Conservation (phyloP, 2,888 invertebrate genomes). For the Epistrophella euchroma region DNA sequence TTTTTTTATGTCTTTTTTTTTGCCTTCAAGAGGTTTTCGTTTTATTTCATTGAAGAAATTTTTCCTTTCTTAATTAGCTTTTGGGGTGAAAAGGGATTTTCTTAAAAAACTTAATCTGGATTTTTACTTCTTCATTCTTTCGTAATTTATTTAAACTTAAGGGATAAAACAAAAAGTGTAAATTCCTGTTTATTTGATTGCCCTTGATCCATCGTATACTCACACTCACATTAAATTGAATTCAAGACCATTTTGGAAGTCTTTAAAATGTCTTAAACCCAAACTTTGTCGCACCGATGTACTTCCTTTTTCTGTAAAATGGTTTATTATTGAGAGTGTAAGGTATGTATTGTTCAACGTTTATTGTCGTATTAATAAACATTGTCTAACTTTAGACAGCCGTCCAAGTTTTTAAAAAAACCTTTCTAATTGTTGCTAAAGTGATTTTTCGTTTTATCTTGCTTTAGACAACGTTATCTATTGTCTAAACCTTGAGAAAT, state of each 20-base stretch:
- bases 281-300: background rate
- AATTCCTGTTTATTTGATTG: conserved; percentile 63
- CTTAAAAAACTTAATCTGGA: conserved; percentile 14
- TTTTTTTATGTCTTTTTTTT: background rate
- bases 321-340: too few species aligned
- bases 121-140: background rate
- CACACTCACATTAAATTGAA: conserved; percentile 9
- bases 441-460: too few species aligned
- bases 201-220: conserved; percentile 19
- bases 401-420: too few species aligned
- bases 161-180: conserved; percentile 43
- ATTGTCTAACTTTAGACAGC: too few species aligned
- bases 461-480: too few species aligned
- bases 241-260: conserved; percentile 14
- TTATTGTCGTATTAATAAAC: too few species aligned
- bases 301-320: background rate
- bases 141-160: background rate
- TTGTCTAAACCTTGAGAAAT: too few species aligned
- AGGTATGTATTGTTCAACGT: too few species aligned
- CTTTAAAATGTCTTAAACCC: conserved; percentile 28
- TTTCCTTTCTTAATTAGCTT: conserved; percentile 23
- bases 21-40: conserved; percentile 1
- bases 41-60: conserved; percentile 16
- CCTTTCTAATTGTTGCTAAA: too few species aligned
- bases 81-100: conserved; percentile 14